Evolutionary conservation across 2,888 invertebrate species (phyloP), one percentile per base, ranked within the genome.

Genomic region (Hylaea fasciaria): DNA sequence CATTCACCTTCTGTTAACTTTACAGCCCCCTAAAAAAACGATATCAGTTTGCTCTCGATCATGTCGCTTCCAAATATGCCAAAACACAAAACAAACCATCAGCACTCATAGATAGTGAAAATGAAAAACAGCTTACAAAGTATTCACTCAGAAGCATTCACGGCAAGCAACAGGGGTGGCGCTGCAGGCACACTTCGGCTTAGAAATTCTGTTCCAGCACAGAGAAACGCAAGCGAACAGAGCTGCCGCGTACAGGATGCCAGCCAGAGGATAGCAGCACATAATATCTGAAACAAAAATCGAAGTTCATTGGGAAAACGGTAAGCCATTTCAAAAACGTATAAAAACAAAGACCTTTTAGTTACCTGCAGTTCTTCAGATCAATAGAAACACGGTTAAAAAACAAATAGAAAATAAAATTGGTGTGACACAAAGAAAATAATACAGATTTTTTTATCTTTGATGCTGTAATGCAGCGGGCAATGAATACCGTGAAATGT

Each of bases 221-320:
- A 56, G 12, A 9, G 61, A 57, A 8, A 60, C 41, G 48, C 57
- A 60, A 32, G 61, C 7, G 12, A 63, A 52, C 12, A 71, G 16
- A 0, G 45, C 57, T 0, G 60, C 58, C 44, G 65, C 70, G 29
- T 66, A 61, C 7, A 72, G 29, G 51, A 74, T 49, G 14, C 68
- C 69, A 51, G 66, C 45, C 16, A 71, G 32, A 13, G 64, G 47
- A 13, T 64, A 46, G 51, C 66, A 64, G 53, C 64, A 51, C 71
- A 73, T 72, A 51, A 46, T 65, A 73, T 70, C 85, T 85, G 83
- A 73, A 84, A 83, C 82, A 81, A 82, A 76, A 71, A 78, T 63
- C 57, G 69, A 75, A 74, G 80, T 80, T 75, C 71, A 78, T 77
- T 80, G 78, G 80, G 82, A 81, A 80, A 72, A 73, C 39, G 35